Percentiles rank a stretch among this genome's conserved stretches.
Conservation (phyloP, 2,113 vertebrate genomes). For the mouse (Mus musculus) region DNA sequence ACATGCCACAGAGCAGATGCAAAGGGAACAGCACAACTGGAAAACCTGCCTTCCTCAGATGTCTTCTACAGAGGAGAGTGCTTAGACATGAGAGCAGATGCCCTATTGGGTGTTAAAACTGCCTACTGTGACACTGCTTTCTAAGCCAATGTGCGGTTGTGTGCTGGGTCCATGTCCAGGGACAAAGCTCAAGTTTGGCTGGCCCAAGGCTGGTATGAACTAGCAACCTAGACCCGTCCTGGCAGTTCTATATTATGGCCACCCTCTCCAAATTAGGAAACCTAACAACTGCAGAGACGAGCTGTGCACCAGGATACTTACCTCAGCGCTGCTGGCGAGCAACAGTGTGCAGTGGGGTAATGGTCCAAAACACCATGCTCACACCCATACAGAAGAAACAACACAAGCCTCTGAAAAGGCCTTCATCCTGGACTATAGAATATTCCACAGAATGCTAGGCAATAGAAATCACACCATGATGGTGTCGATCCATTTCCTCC, state of each 20-base stretch:
- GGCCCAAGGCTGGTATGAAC: background rate
- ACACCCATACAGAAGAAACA: background rate
- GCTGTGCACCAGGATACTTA: background rate
- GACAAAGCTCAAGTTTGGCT: background rate
- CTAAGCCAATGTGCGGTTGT: no score
- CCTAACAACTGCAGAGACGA: background rate
- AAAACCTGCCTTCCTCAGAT: background rate
- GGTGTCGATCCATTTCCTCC: background rate
- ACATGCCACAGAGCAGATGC: background rate
- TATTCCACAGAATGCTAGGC: background rate
- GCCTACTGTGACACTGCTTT: background rate
- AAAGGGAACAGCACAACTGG: background rate
- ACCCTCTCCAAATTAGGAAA: background rate
- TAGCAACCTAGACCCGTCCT: background rate
- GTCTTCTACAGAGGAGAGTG: background rate
- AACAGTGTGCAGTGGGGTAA: background rate
- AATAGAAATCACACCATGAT: background rate
- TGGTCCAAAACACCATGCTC: background rate
- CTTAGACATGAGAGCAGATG: background rate
- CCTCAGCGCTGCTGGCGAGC: background rate
- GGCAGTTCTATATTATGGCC: background rate
- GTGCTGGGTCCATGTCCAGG: background rate
- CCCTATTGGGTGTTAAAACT: background rate
- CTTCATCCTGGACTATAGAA: background rate
- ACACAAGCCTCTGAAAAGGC: background rate